Conservation (phyloP, 2,113 vertebrate species). For the Plectropomus leopardus region DNA sequence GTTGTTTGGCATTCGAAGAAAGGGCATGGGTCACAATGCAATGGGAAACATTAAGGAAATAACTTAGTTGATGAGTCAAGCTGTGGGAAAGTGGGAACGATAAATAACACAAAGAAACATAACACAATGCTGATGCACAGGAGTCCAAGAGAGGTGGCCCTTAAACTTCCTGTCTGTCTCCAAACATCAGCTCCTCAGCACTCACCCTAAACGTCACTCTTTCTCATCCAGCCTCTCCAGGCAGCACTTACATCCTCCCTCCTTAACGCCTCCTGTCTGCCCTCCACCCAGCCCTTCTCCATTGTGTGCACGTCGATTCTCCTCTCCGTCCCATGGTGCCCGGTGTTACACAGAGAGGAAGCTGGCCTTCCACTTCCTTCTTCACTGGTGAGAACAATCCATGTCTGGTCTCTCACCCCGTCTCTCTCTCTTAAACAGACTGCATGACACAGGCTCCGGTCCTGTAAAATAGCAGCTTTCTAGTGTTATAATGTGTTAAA, state of each 20-base stretch:
- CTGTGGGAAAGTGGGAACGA: constrained; percentile 46
- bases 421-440: constrained; percentile 26
- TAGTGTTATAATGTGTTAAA: background rate
- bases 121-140: constrained; percentile 9
- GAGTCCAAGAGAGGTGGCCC: background rate
- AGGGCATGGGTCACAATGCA: background rate
- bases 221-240: constrained; percentile 50
- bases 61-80: constrained; percentile 6
- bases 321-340: constrained; percentile 59
- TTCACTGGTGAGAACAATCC: constrained; percentile 78
- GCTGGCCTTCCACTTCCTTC: constrained; percentile 78
- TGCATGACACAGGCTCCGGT: background rate
- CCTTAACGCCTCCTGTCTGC: constrained; percentile 55
- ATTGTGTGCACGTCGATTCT: constrained; percentile 70
- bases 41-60: background rate
- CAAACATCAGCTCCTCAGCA: constrained; percentile 24
- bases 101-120: constrained; percentile 15
- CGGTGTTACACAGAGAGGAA: constrained; percentile 72
- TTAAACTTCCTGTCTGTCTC: constrained; percentile 22
- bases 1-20: background rate
- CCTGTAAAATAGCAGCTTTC: background rate
- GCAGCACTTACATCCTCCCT: constrained; percentile 59
- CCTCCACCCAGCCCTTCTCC: constrained; percentile 56
- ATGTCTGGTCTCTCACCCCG: constrained; percentile 64
- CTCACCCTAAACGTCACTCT: constrained; percentile 25